A percentile compares a stretch with the other conserved stretches of the same genome.
phyloP scores from a whole-genome alignment of 2,113 vertebrate species.

The Pithys albifrons region DNA sequence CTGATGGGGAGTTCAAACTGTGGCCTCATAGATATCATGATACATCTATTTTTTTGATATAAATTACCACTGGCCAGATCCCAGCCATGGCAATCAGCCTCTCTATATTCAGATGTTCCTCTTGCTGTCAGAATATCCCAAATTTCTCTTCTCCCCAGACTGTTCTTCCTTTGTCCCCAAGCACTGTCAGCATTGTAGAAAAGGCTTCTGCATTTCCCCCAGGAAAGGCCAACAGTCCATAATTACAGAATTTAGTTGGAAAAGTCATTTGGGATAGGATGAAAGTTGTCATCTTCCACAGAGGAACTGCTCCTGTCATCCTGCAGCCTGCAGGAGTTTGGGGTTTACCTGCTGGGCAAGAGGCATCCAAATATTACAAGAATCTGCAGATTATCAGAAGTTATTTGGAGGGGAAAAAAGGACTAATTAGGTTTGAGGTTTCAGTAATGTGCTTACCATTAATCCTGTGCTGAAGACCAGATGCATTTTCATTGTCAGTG shows the following conservation, averaged over 20 bases:
- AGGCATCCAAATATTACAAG: neutral
- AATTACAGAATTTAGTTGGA: neutral
- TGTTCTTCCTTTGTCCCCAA: neutral
- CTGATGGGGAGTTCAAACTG: neutral
- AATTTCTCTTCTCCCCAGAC: neutral
- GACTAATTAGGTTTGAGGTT: neutral
- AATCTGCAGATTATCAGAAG: neutral
- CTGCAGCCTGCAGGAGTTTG: neutral
- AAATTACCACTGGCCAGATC: neutral
- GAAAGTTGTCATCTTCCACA: accelerated
- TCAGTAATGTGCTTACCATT: neutral
- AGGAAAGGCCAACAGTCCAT: neutral
- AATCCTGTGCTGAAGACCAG: neutral
- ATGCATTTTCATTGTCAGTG: neutral
- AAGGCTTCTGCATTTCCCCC: neutral
- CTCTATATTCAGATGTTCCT: neutral
- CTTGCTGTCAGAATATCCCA: neutral
- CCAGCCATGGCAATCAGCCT: neutral
- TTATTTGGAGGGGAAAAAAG: neutral
- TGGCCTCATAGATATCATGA: neutral
- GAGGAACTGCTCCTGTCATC: neutral
- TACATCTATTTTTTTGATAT: neutral
- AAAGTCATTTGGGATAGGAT: neutral
- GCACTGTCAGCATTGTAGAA: neutral
- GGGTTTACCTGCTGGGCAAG: neutral